Base-by-base conservation (phyloP, 2,113 vertebrate genomes). In the Rousettus leschenaultii region DNA sequence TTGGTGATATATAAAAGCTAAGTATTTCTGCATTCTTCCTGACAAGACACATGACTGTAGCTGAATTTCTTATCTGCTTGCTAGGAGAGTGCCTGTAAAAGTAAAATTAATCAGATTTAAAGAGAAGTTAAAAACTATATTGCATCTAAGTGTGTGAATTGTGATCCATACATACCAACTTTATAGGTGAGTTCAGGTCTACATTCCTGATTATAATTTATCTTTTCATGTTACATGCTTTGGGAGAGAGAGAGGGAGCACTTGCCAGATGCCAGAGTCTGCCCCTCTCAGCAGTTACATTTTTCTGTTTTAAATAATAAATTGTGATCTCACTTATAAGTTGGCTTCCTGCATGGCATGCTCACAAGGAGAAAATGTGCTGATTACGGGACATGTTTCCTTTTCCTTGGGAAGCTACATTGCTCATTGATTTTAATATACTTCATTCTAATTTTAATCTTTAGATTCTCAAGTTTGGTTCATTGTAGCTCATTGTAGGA, bases 271-370 rank as follows among this genome's bases (percentile, higher is more conserved):
- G 74, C 40, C n/a, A 38, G 8, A 61, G 24, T 75, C 73, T 80
- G 45, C 40, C n/a, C 38, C 18, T 40, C 66, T 92, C 16, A 30
- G 57, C 35, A 61, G 43, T 61, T 78, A 28, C 18, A 79, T 68
- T 94, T 78, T 53, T 40, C 70, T 77, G 59, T 75, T 28, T 91
- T 79, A 95, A 95, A 48, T 78, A 61, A 87, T 57, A 71, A 83
- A 89, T 59, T 73, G 21, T 61, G 3, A 61, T 38, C 51, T 84
- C 22, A 73, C 12, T 74, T 71, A 19, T 68, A 51, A 73, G 48
- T 53, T 53, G 55, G 66, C 30, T 89, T 95, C 61, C 73, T 30
- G 55, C 7, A 73, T 53, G 51, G 24, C 24, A 63, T 2, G 13
- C 26, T 26, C 30, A 85, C 24, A 73, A n/a, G 21, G 19, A 85